These are phyloP conservation scores for Nannoperca australis DNA, from an alignment of 2,797 vertebrate genomes.

Conservation along the genomic window DNA sequence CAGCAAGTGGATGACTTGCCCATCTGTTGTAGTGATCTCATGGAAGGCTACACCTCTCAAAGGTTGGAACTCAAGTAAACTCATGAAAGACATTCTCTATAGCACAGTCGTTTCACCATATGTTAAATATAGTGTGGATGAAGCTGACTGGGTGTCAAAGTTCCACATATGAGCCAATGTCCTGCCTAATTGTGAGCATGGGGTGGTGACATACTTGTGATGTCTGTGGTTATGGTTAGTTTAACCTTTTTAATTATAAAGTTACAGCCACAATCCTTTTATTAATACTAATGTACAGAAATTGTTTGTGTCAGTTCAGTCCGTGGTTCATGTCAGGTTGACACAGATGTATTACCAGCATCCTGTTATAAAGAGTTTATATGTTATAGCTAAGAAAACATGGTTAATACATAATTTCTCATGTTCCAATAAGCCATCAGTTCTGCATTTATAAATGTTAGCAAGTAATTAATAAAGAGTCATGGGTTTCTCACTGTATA, in stretches of 20 bases:
- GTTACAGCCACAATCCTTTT: neutral
- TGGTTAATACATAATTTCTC: neutral
- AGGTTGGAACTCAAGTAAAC: conserved; percentile 46
- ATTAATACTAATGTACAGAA: neutral
- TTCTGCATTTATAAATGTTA: neutral
- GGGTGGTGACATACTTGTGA: neutral
- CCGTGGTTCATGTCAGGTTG: neutral
- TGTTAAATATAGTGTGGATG: conserved; percentile 32
- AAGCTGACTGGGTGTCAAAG: conserved; percentile 10
- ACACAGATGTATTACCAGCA: neutral
- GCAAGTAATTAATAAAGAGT: neutral
- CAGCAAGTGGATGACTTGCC: conserved; percentile 67
- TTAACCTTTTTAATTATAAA: neutral
- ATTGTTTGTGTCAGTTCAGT: neutral
- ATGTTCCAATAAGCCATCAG: neutral
- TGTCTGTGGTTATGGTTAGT: neutral
- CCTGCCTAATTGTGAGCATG: neutral
- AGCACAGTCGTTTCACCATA: conserved; percentile 27
- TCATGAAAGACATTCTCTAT: conserved; percentile 36
- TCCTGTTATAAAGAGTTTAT: neutral
- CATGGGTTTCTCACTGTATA: neutral
- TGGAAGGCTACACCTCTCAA: conserved; percentile 28
- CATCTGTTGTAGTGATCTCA: conserved; percentile 79
- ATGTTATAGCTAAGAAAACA: neutral
- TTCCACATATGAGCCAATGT: conserved; percentile 4